phyloP scores from a whole-genome alignment of 2,888 invertebrate genomes.

The Neuroscelio doddi region DNA sequence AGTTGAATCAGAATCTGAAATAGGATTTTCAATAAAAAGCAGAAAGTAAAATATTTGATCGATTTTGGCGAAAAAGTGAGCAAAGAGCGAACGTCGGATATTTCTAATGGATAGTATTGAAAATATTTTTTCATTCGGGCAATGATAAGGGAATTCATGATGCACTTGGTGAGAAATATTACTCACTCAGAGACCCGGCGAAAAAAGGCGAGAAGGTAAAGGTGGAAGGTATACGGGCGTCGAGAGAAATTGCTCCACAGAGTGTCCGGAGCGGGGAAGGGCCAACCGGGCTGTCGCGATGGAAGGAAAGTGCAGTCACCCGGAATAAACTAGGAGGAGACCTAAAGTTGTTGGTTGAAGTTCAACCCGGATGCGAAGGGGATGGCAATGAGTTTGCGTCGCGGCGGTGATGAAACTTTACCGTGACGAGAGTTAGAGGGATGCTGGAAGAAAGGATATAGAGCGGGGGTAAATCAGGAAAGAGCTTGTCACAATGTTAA shows the following conservation, averaged over 20 bases:
- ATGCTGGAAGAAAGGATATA: conserved; percentile 37
- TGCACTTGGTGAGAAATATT: conserved; percentile 31
- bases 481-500: conserved; percentile 41
- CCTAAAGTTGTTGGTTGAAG: conserved; percentile 70
- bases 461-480: conserved; percentile 30
- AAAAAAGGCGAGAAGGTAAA: conserved; percentile 45
- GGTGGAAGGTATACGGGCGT: conserved; percentile 53
- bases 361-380: conserved; percentile 59
- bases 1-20: no score
- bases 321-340: conserved; percentile 72
- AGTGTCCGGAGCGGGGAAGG: conserved; percentile 44
- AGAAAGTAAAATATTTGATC: no score
- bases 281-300: conserved; percentile 58
- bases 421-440: conserved; percentile 68
- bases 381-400: conserved; percentile 69
- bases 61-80: no score
- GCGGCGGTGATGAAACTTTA: conserved; percentile 70
- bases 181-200: conserved; percentile 15
- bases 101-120: neutral
- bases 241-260: conserved; percentile 63
- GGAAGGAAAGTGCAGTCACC: conserved; percentile 70
- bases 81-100: no score
- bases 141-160: conserved; percentile 22
- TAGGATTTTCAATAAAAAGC: no score
- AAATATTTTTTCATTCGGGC: conserved; percentile 1